Evolutionary conservation across 2,113 vertebrate species (phyloP), one percentile per base, ranked within the genome.

Genomic region (Austrofundulus limnaeus): DNA sequence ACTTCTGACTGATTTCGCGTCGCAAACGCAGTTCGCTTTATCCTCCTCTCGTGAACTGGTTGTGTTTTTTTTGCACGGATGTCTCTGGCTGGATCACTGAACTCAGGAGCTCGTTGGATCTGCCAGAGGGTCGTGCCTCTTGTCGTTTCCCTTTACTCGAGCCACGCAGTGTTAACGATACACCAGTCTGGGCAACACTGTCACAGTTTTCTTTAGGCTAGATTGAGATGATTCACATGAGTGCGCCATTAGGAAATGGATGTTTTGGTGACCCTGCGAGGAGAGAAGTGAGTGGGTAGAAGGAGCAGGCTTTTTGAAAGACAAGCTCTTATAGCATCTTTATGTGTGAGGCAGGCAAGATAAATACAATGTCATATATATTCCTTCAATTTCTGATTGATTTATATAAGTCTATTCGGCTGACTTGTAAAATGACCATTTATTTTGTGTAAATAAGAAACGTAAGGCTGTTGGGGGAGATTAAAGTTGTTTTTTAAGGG

Each of bases 241-340:
- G 62, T 69, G 77, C 81, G 78, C 80, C 70, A 85, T 82, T 85
- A 81, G 70, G 65, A 87, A 72, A 83, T 66, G 49, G 66, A 78
- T 78, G 70, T 80, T 84, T 87, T 82, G 76, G 25, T 74, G 75
- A 83, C 75, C 80, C 77, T 51, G 54, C 13, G 48, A 79, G 67
- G 60, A 62, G 66, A 24, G 25, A 73, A 76, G 55, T 5, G 72
- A 82, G 78, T 81, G 80, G 66, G 80, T 70, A 83, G 75, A 78
- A 73, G 74, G 82, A 62, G 72, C 73, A 61, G 54, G 43, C 59
- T 66, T 64, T 59, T 59, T 80, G 63, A 64, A 51, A 77, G 47
- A 49, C 75, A 65, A 68, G 70, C 70, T 58, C 63, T 41, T 38
- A 31, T 23, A 54, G n/a, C 52, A 38, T 53, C 46, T 56, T 37